Conservation (phyloP, 2,113 vertebrate genomes). For the Corapipo altera region DNA sequence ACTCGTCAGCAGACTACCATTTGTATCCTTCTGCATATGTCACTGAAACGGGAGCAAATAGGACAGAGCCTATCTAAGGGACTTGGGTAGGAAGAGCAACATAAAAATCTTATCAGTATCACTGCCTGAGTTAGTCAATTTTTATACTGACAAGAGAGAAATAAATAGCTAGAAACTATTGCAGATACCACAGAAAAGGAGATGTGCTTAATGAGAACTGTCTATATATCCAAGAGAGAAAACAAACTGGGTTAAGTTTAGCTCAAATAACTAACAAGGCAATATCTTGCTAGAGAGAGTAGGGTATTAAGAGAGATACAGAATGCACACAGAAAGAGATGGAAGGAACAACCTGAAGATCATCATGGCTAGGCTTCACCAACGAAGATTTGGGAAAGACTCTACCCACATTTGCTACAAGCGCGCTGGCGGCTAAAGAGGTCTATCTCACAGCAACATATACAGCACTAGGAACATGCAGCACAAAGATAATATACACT, state of each 20-base stretch:
- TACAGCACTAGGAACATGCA: neutral
- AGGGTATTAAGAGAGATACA: neutral
- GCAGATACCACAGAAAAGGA: neutral
- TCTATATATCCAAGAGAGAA: neutral
- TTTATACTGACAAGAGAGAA: neutral
- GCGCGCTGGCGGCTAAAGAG: too few relatives aligned
- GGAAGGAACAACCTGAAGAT: neutral
- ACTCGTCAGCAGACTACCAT: neutral
- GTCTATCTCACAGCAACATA: neutral
- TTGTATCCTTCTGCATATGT: neutral
- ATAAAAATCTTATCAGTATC: neutral
- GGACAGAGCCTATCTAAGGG: neutral
- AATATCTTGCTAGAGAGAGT: neutral
- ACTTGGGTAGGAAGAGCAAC: neutral
- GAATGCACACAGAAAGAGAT: neutral
- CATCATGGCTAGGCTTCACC: too few relatives aligned
- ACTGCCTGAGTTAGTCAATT: neutral
- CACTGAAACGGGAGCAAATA: neutral
- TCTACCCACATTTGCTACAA: too few relatives aligned
- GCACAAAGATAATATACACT: neutral
- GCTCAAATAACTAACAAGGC: neutral
- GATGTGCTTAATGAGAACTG: neutral
- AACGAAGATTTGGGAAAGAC: too few relatives aligned
- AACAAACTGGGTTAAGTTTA: neutral
- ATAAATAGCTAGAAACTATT: neutral